These are phyloP conservation scores for Odiellus spinosus DNA, from an alignment of 2,888 invertebrate species.

Conservation along the genomic window DNA sequence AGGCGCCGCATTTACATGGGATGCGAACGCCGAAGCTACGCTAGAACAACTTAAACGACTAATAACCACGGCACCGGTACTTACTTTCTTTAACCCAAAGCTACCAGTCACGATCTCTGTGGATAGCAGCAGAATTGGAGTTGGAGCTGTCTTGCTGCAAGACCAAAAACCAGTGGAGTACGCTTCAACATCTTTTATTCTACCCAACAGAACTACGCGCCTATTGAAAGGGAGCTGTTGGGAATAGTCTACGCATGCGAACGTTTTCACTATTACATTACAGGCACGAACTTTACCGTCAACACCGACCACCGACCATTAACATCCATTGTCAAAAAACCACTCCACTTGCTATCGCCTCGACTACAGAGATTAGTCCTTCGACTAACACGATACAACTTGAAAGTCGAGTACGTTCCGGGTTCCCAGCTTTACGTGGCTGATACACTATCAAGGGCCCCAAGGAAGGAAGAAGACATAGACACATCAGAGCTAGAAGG, in stretches of 20 bases:
- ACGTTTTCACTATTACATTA: too few species aligned
- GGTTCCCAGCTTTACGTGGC: too few species aligned
- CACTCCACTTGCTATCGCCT: conserved; percentile 25
- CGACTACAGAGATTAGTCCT: conserved; percentile 27
- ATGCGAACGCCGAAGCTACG: background rate
- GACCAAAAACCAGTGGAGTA: conserved; percentile 2
- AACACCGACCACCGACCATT: conserved; percentile 30
- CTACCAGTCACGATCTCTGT: conserved; percentile 2
- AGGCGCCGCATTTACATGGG: background rate
- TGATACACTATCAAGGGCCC: too few species aligned
- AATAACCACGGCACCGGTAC: conserved; percentile 3
- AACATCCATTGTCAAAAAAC: conserved; percentile 25
- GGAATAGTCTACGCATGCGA: background rate
- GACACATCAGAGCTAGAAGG: too few species aligned
- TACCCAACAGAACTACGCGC: conserved; percentile 7
- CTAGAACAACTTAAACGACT: conserved; percentile 4
- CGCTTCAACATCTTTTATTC: conserved; percentile 4
- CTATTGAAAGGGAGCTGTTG: conserved; percentile 10
- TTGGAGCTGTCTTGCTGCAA: conserved; percentile 7
- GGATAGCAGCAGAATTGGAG: conserved; percentile 1
- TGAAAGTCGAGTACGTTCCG: conserved; percentile 6
- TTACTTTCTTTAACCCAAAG: conserved; percentile 6
- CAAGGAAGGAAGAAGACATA: too few species aligned
- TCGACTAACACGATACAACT: conserved; percentile 4
- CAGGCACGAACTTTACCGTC: conserved; percentile 20